phyloP scores from a whole-genome alignment of 2,113 vertebrate genomes.

The Sinocyclocheilus anshuiensis region DNA sequence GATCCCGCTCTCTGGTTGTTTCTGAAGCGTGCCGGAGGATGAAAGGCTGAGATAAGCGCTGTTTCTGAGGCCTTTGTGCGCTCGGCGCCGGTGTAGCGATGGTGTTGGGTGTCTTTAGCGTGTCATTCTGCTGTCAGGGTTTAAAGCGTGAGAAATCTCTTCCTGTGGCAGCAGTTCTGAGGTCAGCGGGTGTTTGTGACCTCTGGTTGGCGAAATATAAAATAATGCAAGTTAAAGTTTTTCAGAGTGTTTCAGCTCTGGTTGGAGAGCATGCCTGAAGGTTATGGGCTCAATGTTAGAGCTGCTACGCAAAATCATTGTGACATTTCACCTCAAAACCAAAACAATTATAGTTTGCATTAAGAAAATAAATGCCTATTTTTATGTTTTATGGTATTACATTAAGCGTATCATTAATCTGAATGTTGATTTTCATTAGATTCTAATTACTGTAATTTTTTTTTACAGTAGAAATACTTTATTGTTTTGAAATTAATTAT shows the following conservation, averaged over 20 bases:
- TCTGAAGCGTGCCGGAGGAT: constrained; percentile 11
- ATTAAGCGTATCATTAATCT: neutral
- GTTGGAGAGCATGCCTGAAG: neutral
- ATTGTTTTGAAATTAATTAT: too few relatives aligned
- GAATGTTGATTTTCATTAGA: neutral
- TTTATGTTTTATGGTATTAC: too few relatives aligned
- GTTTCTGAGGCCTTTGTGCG: constrained; percentile 3
- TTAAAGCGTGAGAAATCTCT: neutral
- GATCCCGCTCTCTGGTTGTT: constrained; percentile 7
- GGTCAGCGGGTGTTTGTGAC: neutral
- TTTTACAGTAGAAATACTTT: too few relatives aligned
- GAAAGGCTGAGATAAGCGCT: constrained; percentile 7
- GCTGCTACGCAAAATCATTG: neutral
- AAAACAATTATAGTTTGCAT: neutral
- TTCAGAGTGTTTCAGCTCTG: neutral
- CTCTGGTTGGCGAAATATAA: neutral
- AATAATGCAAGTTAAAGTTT: neutral
- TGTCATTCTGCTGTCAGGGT: constrained; percentile 1
- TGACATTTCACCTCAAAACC: neutral
- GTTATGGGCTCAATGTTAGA: too few relatives aligned
- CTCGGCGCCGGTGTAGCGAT: neutral
- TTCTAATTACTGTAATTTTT: too few relatives aligned
- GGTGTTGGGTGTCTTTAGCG: neutral
- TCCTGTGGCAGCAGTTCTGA: too few relatives aligned
- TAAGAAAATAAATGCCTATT: too few relatives aligned